Percentiles rank a stretch among this genome's conserved stretches.
These are phyloP conservation scores for Ptilodon capucinus DNA, from an alignment of 2,888 invertebrate species.

Conservation along the genomic window DNA sequence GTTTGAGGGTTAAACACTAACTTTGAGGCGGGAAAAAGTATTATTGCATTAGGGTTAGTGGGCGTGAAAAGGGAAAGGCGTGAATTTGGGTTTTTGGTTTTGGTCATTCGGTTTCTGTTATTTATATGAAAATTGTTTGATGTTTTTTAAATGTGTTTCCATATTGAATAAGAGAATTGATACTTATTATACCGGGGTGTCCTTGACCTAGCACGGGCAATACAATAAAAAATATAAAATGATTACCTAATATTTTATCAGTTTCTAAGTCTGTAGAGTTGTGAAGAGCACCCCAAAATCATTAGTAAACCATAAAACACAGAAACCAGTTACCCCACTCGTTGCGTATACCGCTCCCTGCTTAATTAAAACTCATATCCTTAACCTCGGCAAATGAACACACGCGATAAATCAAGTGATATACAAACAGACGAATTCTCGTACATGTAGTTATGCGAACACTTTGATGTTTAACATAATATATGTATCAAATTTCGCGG, in stretches of 20 bases:
- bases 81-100: constrained; percentile 2
- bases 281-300: not conserved
- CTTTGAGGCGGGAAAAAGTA: constrained; percentile 17
- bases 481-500: constrained; percentile 25
- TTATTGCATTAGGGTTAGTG: constrained; percentile 8
- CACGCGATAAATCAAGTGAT: not conserved
- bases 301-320: not conserved
- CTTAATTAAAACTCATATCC: constrained; percentile 1
- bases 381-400: not conserved
- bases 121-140: too few species aligned
- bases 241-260: too few species aligned
- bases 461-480: constrained; percentile 12
- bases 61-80: constrained; percentile 2
- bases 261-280: too few species aligned
- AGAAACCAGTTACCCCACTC: not conserved
- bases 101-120: not conserved
- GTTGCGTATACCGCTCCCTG: not conserved
- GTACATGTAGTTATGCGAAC: not conserved
- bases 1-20: constrained; percentile 22
- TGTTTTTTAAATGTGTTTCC: too few species aligned
- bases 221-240: too few species aligned
- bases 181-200: too few species aligned
- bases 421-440: not conserved
- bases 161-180: too few species aligned
- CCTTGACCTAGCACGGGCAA: too few species aligned